Evolutionary conservation across 2,113 vertebrate species (phyloP).

Genomic region (Pagrus major): DNA sequence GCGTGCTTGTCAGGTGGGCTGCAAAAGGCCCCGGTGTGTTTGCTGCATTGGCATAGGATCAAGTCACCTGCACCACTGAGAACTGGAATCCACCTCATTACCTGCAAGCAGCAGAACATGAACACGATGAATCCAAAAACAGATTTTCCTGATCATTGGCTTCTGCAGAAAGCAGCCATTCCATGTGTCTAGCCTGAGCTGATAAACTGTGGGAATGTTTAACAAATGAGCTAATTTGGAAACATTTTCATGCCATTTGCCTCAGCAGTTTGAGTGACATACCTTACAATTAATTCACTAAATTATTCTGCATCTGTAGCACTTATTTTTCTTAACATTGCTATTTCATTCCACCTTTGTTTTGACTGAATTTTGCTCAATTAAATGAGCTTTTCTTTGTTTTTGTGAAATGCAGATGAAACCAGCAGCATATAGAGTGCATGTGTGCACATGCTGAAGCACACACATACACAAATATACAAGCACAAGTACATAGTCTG

Average conservation of each 20-base stretch:
- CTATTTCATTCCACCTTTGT: slow-evolving; percentile 1
- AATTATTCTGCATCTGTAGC: neutral
- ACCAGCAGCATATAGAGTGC: neutral
- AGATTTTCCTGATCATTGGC: slow-evolving; percentile 63
- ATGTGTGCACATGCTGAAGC: neutral
- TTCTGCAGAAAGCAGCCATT: slow-evolving; percentile 41
- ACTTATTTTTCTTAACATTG: slow-evolving; percentile 4
- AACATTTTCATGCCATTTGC: slow-evolving; percentile 48
- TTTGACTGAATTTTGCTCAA: slow-evolving; percentile 19
- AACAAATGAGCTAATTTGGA: slow-evolving; percentile 45
- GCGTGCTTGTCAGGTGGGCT: slow-evolving; percentile 5
- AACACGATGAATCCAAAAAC: slow-evolving; percentile 57
- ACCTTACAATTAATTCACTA: slow-evolving; percentile 7
- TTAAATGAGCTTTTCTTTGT: neutral
- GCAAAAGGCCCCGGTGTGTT: slow-evolving; percentile 10
- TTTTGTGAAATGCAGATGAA: neutral
- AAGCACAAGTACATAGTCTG: slow-evolving; percentile 54
- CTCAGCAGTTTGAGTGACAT: slow-evolving; percentile 35
- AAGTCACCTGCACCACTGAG: slow-evolving; percentile 52
- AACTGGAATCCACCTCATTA: slow-evolving; percentile 63
- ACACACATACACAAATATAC: slow-evolving; percentile 30
- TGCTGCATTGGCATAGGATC: slow-evolving; percentile 26
- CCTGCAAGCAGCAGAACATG: slow-evolving; percentile 40
- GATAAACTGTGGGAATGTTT: slow-evolving; percentile 43
- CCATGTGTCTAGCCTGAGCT: slow-evolving; percentile 25